Evolutionary conservation across 2,113 vertebrate genomes (phyloP).

Genomic region (Podarcis cretensis): DNA sequence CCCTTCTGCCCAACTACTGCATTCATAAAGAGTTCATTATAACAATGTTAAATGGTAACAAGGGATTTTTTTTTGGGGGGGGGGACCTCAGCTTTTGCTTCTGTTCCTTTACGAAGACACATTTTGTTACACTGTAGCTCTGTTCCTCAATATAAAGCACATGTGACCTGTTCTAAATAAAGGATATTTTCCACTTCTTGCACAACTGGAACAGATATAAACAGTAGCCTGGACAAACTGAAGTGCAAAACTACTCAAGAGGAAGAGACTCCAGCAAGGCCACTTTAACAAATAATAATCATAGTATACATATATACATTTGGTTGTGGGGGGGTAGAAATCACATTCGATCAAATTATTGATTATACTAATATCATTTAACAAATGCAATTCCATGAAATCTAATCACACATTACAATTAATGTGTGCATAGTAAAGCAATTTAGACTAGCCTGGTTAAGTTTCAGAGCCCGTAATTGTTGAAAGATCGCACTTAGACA

Average conservation of each 20-base stretch:
- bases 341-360: conserved; percentile 20
- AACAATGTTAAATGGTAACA: conserved; percentile 43
- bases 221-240: conserved; percentile 80
- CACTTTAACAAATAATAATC: conserved; percentile 66
- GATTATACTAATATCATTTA: conserved; percentile 68
- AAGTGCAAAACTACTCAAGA: conserved; percentile 74
- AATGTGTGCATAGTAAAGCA: conserved; percentile 35
- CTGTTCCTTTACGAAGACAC: conserved; percentile 75
- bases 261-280: conserved; percentile 51
- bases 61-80: conserved; percentile 62
- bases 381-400: conserved; percentile 33
- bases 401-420: conserved; percentile 57
- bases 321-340: too few species aligned
- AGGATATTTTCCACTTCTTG: conserved; percentile 88
- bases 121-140: conserved; percentile 73
- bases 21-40: conserved; percentile 38
- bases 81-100: conserved; percentile 7
- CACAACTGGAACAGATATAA: conserved; percentile 86
- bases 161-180: conserved; percentile 88
- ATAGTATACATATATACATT: too few species aligned
- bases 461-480: background rate
- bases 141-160: conserved; percentile 79
- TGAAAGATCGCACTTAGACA: background rate
- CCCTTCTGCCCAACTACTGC: conserved; percentile 30
- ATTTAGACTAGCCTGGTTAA: conserved; percentile 29